Percentiles rank a stretch among this genome's conserved stretches.
Evolutionary conservation across 2,888 invertebrate species (phyloP).

Genomic region (Galerucella nymphaeae): DNA sequence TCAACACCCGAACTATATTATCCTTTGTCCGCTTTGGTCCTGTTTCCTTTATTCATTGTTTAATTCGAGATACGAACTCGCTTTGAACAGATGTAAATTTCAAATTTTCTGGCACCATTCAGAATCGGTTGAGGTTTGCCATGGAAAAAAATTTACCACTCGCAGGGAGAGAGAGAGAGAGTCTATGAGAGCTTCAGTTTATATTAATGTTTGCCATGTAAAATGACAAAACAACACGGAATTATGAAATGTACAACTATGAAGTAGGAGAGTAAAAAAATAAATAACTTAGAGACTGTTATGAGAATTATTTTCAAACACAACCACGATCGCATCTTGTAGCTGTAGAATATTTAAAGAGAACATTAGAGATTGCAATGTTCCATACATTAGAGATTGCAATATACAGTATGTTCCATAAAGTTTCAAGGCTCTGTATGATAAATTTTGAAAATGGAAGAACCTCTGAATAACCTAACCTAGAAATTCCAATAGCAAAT

Average conservation of each 20-base stretch:
- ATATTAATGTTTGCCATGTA: background rate
- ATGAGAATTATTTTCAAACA: no score
- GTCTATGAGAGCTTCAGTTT: background rate
- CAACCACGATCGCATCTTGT: no score
- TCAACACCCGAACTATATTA: slow-evolving; percentile 5
- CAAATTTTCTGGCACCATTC: slow-evolving; percentile 28
- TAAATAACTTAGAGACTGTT: no score
- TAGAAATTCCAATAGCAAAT: no score
- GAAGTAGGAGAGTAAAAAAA: background rate
- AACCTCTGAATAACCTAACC: no score
- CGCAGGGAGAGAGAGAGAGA: background rate
- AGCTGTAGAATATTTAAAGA: no score
- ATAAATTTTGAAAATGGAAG: no score
- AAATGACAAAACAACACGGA: slow-evolving; percentile 1
- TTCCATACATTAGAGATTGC: no score
- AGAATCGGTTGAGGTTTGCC: slow-evolving; percentile 5
- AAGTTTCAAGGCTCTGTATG: no score
- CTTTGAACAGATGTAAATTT: slow-evolving; percentile 36
- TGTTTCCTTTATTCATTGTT: slow-evolving; percentile 36
- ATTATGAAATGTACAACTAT: slow-evolving; percentile 5
- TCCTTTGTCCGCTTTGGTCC: background rate
- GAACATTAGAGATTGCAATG: no score
- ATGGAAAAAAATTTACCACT: background rate
- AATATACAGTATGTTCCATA: no score
- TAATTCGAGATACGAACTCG: slow-evolving; percentile 10